Conservation (phyloP, 2,797 vertebrate species). For the Enteromius radiatus region DNA sequence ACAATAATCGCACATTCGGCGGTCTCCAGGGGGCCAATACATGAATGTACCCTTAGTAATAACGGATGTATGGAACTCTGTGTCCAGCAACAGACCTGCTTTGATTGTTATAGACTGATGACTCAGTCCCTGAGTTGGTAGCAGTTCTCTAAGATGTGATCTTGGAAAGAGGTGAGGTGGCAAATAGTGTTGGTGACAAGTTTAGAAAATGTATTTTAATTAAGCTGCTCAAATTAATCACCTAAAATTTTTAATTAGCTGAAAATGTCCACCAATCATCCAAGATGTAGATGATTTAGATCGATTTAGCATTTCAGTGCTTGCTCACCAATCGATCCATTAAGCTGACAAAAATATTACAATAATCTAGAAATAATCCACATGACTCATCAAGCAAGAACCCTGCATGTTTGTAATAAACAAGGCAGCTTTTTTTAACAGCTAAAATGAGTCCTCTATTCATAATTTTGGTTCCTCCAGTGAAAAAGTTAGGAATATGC, state of each 20-base stretch:
- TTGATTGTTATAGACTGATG: slow-evolving; percentile 53
- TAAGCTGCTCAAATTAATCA: not conserved
- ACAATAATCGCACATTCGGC: slow-evolving; percentile 49
- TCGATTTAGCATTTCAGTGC: too few relatives aligned
- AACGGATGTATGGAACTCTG: slow-evolving; percentile 53
- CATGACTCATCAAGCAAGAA: not conserved
- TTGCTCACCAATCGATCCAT: too few relatives aligned
- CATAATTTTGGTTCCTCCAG: not conserved
- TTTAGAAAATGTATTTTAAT: not conserved
- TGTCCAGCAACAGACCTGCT: slow-evolving; percentile 59
- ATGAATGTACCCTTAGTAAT: slow-evolving; percentile 49
- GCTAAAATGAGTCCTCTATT: not conserved
- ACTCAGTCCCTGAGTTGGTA: not conserved
- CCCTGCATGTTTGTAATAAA: not conserved
- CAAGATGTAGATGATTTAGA: not conserved
- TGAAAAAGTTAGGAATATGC: not conserved
- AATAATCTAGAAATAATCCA: not conserved
- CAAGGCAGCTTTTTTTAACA: not conserved
- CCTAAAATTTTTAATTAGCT: not conserved
- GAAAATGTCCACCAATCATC: not conserved
- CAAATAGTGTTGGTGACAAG: not conserved
- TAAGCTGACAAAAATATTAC: not conserved
- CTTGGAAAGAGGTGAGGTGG: not conserved
- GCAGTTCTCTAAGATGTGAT: not conserved
- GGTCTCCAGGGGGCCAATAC: not conserved